These are phyloP conservation scores for Carduelis carduelis DNA, from an alignment of 2,797 vertebrate genomes.

Conservation along the genomic window DNA sequence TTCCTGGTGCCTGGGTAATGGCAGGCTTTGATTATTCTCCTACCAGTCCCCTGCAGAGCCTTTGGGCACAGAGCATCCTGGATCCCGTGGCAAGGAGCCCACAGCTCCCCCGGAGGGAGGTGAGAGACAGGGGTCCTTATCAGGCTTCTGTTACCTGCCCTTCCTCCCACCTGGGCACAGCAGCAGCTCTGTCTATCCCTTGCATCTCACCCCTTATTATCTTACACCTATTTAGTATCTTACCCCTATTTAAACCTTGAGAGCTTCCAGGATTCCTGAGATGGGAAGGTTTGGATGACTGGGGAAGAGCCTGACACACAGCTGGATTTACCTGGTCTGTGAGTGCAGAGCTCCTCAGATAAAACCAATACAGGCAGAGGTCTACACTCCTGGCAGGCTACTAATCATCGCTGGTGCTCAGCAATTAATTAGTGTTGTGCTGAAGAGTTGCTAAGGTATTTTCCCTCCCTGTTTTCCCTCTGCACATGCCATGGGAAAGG, in stretches of 20 bases:
- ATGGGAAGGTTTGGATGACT: background rate
- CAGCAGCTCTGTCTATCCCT: background rate
- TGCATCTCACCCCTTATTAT: background rate
- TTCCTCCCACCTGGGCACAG: background rate
- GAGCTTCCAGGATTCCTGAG: background rate
- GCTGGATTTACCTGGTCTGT: background rate
- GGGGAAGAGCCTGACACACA: background rate
- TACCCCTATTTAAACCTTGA: background rate
- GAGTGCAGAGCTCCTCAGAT: background rate
- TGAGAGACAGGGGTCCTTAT: background rate
- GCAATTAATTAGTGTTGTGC: background rate
- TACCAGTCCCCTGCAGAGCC: background rate
- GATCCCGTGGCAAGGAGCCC: background rate
- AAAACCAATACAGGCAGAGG: background rate
- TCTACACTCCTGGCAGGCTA: background rate
- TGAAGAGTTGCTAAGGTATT: background rate
- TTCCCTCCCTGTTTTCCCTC: background rate
- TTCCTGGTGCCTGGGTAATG: background rate
- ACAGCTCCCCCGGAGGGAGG: background rate
- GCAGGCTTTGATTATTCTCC: background rate
- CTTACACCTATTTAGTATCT: background rate
- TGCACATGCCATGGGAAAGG: background rate
- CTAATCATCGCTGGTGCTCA: background rate
- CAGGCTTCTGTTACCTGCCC: background rate
- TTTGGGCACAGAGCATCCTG: fast-evolving